Evolutionary conservation across 1,140 invertebrate species (phyloP), one percentile per base, ranked within the genome.

Genomic region (Vollenhovia emeryi): DNA sequence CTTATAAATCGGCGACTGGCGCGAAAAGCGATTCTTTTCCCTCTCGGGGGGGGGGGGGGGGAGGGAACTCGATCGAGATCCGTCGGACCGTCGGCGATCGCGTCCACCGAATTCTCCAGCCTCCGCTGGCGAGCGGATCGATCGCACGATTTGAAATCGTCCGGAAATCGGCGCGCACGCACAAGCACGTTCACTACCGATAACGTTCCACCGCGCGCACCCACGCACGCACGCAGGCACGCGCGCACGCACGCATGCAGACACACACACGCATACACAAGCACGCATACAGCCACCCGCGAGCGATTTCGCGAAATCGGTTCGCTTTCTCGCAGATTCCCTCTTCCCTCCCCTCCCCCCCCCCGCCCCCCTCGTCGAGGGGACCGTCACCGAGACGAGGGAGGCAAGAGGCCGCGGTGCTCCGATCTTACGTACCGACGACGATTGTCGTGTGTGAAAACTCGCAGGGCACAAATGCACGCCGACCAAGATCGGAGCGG

Each of bases 361-460:
- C n/a, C n/a, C n/a, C n/a, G n/a, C n/a, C n/a, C n/a, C n/a, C 18
- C 11, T 30, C 36, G 7, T 52, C 33, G 73, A 36, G 24, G n/a
- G n/a, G 43, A 69, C 3, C 48, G 43, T 11, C n/a, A 15, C 11
- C 55, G 50, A 30, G 11, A 18, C 4, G 59, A 4, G 7, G 50
- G 21, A 1, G 24, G 30, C 21, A n/a, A 15, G 27, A 5, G 8
- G 7, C 15, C 40, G 57, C 24, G n/a, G 50, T 15, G 18, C 5
- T 8, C 45, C 84, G 73, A 27, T 78, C 5, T 79, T 80, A 89
- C 88, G 75, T 89, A 89, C 88, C 87, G 50, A 88, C 78, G 76
- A 86, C 86, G 82, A 18, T 85, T 43, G 73, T 82, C 27, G 87
- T 79, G 48, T 79, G 48, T 64, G 21, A 15, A 62, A 43, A 68